These are phyloP conservation scores for Strigamia crassipes DNA, from an alignment of 2,888 invertebrate genomes.

Conservation along the genomic window DNA sequence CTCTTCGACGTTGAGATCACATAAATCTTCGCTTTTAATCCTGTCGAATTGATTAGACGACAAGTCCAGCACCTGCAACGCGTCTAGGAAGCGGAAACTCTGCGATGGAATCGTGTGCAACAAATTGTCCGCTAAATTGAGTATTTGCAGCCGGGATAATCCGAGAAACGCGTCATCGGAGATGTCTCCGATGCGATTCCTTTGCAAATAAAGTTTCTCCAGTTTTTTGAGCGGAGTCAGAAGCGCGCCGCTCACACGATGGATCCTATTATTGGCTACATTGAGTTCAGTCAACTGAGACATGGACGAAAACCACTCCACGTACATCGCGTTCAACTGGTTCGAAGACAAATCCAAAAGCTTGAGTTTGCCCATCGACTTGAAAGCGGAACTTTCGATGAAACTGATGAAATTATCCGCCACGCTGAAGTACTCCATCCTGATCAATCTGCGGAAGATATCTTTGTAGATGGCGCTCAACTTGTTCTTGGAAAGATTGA, in stretches of 20 bases:
- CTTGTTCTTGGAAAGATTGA: constrained; percentile 59
- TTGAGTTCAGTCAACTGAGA: constrained; percentile 55
- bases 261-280: constrained; percentile 57
- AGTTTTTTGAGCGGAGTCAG: constrained; percentile 54
- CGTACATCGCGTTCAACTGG: constrained; percentile 56
- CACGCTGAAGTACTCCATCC: constrained; percentile 56
- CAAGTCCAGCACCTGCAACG: constrained; percentile 51
- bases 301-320: constrained; percentile 59
- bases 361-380: constrained; percentile 56
- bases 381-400: constrained; percentile 59
- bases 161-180: constrained; percentile 56
- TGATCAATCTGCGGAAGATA: constrained; percentile 52
- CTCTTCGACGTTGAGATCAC: constrained; percentile 55
- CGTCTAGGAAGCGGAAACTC: constrained; percentile 51
- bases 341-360: constrained; percentile 58
- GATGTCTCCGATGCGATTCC: constrained; percentile 56
- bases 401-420: constrained; percentile 57
- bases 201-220: constrained; percentile 54
- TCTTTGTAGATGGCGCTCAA: constrained; percentile 56
- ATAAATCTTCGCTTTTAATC: constrained; percentile 53
- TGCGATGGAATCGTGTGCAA: constrained; percentile 52
- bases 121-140: constrained; percentile 53
- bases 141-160: constrained; percentile 54
- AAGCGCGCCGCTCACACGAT: constrained; percentile 52
- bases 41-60: constrained; percentile 53